phyloP scores from a whole-genome alignment of 2,888 invertebrate genomes.

The Pherbina coryleti region DNA sequence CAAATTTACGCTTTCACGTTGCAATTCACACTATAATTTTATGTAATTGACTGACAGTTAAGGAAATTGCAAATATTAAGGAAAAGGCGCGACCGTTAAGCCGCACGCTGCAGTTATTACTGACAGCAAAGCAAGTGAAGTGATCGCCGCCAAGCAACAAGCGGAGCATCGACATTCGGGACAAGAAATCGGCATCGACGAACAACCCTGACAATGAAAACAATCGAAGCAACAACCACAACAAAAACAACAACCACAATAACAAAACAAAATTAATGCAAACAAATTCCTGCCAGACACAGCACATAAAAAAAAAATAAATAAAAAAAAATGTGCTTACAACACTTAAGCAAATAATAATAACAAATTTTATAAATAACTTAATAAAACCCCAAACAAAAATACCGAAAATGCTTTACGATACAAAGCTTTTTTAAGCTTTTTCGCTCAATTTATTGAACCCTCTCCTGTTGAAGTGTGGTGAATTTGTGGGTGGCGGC shows the following conservation, averaged over 20 bases:
- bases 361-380: not conserved
- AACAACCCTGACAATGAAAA: constrained; percentile 34
- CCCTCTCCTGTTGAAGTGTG: no score
- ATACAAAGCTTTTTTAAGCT: no score
- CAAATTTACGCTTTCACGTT: no score
- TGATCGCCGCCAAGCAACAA: not conserved
- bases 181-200: not conserved
- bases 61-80: not conserved
- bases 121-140: not conserved
- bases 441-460: no score
- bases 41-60: no score
- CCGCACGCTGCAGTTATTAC: constrained; percentile 38
- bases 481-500: no score
- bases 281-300: not conserved
- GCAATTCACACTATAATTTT: no score
- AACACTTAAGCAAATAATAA: not conserved
- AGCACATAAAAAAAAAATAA: not conserved
- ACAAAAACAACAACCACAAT: constrained; percentile 1
- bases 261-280: not conserved
- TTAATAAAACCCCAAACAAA: no score
- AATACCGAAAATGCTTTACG: no score
- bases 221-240: not conserved
- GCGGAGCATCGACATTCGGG: not conserved
- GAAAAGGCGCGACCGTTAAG: constrained; percentile 39
- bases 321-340: not conserved